Conservation (phyloP, 2,113 vertebrate genomes). For the Sander lucioperca region DNA sequence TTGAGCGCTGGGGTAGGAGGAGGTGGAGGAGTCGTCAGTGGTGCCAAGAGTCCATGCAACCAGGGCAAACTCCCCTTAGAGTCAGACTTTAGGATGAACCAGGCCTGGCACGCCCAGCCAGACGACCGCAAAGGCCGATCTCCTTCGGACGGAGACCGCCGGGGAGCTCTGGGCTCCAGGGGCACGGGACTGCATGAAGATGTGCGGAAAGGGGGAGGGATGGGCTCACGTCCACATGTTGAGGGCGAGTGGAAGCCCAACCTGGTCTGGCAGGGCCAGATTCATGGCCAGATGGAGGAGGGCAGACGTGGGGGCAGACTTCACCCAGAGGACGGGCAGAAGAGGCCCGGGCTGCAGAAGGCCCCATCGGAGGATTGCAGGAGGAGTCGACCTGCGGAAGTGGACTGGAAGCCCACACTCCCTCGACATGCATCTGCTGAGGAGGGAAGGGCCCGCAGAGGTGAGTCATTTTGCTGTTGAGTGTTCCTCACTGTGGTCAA, state of each 20-base stretch:
- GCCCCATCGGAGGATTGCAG: constrained; percentile 84
- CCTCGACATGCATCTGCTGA: constrained; percentile 86
- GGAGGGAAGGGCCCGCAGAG: constrained; percentile 85
- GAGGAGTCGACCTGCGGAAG: constrained; percentile 81
- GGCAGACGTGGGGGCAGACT: constrained; percentile 72
- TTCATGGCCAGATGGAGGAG: constrained; percentile 70
- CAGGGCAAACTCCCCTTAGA: constrained; percentile 81
- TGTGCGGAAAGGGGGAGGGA: constrained; percentile 66
- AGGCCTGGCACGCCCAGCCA: constrained; percentile 82
- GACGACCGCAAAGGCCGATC: constrained; percentile 83
- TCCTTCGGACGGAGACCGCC: constrained; percentile 73
- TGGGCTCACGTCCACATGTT: constrained; percentile 54
- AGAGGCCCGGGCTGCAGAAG: constrained; percentile 82
- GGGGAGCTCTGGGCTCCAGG: constrained; percentile 57
- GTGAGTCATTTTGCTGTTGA: constrained; percentile 62
- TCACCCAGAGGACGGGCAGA: constrained; percentile 78
- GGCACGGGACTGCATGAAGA: constrained; percentile 69
- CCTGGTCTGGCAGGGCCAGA: constrained; percentile 77
- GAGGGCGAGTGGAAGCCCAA: constrained; percentile 80
- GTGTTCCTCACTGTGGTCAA: background rate
- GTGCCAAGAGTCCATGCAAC: constrained; percentile 74
- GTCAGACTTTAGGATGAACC: constrained; percentile 80
- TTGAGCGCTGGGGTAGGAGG: constrained; percentile 64
- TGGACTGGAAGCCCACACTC: constrained; percentile 84
- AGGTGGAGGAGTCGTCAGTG: constrained; percentile 48